phyloP scores from a whole-genome alignment of 2,113 vertebrate species.

The Sakesphorus luctuosus region DNA sequence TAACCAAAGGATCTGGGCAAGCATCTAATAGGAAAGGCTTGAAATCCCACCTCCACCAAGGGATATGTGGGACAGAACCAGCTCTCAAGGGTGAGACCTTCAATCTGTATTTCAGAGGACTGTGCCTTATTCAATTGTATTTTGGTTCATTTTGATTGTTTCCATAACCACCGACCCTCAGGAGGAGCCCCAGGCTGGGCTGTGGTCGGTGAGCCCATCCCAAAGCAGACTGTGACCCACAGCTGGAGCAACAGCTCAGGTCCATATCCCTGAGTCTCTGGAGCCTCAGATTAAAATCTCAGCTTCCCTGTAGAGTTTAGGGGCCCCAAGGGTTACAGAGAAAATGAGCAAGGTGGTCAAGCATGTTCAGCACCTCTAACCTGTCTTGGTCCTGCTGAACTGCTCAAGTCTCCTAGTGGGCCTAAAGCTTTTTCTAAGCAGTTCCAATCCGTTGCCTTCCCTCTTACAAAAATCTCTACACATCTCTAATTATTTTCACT shows the following conservation, averaged over 20 bases:
- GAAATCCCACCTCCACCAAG: not conserved
- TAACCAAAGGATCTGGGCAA: rapidly evolving
- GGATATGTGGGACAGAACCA: rapidly evolving
- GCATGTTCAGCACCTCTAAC: rapidly evolving
- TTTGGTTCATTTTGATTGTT: not conserved
- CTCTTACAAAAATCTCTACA: not conserved
- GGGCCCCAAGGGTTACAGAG: not conserved
- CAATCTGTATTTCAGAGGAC: not conserved
- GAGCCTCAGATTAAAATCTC: not conserved
- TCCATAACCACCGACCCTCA: rapidly evolving
- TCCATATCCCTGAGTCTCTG: not conserved
- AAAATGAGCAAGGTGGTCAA: not conserved
- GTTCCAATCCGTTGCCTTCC: not conserved
- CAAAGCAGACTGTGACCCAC: rapidly evolving
- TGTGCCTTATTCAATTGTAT: not conserved
- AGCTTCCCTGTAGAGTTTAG: not conserved
- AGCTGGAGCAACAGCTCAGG: not conserved
- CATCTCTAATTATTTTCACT: slow-evolving; percentile 21
- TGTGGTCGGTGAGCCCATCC: rapidly evolving
- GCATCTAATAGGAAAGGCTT: not conserved
- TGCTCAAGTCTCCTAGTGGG: not conserved
- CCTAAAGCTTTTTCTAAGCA: not conserved
- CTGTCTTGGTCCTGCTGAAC: not conserved
- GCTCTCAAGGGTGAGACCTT: not conserved
- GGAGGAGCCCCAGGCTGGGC: not conserved